Evolutionary conservation across 2,888 invertebrate species (phyloP).

Genomic region (Heteropelma amictum): DNA sequence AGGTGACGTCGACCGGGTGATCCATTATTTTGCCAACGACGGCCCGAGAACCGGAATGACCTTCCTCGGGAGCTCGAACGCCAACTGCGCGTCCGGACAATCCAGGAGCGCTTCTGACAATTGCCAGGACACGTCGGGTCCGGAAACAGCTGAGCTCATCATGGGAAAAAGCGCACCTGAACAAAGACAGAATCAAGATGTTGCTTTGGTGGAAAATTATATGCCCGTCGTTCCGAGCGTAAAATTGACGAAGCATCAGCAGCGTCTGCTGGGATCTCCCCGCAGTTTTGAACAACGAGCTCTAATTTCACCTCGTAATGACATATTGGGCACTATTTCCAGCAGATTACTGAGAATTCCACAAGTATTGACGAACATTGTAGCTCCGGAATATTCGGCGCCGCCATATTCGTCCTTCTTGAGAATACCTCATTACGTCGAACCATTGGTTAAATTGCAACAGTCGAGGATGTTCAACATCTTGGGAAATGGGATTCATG

Average conservation of each 20-base stretch:
- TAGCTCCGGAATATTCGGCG: background rate
- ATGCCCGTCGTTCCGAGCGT: constrained; percentile 11
- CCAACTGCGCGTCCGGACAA: background rate
- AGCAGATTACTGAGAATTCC: constrained; percentile 23
- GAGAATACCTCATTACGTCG: too few relatives aligned
- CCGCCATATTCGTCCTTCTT: background rate
- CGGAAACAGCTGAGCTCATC: background rate
- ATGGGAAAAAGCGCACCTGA: background rate
- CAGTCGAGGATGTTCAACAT: background rate
- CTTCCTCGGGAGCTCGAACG: constrained; percentile 17
- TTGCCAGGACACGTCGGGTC: background rate
- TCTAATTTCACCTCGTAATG: background rate
- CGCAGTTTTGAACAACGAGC: background rate
- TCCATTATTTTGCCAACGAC: constrained; percentile 67
- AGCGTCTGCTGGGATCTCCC: background rate
- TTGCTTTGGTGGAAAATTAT: background rate
- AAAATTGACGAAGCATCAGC: background rate
- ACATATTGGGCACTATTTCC: background rate
- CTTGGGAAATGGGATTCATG: background rate
- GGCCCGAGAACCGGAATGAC: constrained; percentile 61
- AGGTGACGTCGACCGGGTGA: constrained; percentile 68
- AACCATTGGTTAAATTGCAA: too few relatives aligned
- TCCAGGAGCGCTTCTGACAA: background rate
- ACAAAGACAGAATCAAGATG: background rate
- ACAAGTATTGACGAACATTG: constrained; percentile 3